A percentile compares a stretch with the other conserved stretches of the same genome.
phyloP scores from a whole-genome alignment of 2,797 vertebrate genomes.

The Scolopax rusticola region DNA sequence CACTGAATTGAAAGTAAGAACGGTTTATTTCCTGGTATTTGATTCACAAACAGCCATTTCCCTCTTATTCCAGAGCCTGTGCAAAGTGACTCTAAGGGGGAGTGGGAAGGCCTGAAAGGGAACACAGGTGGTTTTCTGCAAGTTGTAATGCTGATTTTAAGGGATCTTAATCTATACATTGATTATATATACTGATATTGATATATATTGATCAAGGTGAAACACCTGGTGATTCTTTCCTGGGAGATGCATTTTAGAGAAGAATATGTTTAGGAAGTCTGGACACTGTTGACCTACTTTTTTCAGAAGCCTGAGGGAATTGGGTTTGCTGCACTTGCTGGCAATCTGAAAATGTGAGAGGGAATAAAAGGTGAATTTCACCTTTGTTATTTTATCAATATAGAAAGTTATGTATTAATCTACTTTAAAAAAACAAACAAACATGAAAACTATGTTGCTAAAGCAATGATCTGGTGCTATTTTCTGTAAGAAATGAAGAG shows the following conservation, averaged over 20 bases:
- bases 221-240: background rate
- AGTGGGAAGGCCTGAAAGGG: background rate
- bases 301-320: constrained; percentile 12
- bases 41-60: background rate
- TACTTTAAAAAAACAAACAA: background rate
- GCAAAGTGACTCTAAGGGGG: background rate
- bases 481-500: background rate
- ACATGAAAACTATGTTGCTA: background rate
- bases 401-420: background rate
- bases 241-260: background rate
- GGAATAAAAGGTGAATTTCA: background rate
- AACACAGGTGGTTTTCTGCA: background rate
- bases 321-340: background rate
- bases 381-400: background rate
- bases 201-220: background rate
- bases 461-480: background rate
- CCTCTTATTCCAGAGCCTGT: background rate
- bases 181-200: too few species aligned
- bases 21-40: background rate
- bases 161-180: background rate
- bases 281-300: constrained; percentile 46
- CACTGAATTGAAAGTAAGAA: background rate
- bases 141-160: background rate
- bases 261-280: background rate
- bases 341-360: background rate